Evolutionary conservation across 2,797 vertebrate species (phyloP).

Genomic region (Lerista edwardsae): DNA sequence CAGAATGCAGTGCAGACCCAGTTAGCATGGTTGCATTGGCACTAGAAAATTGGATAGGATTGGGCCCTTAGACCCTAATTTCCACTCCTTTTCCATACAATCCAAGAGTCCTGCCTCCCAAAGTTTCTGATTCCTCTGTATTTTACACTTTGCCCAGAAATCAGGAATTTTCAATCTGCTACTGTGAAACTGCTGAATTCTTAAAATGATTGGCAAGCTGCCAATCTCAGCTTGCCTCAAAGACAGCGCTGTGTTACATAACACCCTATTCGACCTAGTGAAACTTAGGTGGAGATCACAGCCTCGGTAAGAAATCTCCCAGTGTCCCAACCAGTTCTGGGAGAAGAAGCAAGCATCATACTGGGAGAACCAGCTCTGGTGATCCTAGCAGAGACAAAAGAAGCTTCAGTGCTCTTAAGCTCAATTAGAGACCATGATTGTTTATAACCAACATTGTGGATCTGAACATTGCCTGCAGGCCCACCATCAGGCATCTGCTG

Average conservation of each 20-base stretch:
- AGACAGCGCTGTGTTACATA: background rate
- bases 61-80: too few species aligned
- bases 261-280: background rate
- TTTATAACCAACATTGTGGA: background rate
- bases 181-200: background rate
- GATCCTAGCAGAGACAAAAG: background rate
- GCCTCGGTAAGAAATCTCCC: background rate
- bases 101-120: background rate
- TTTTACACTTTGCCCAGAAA: background rate
- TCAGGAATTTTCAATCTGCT: background rate
- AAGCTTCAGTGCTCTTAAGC: background rate
- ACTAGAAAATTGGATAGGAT: too few species aligned
- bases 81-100: background rate
- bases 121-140: background rate
- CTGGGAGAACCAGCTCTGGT: background rate
- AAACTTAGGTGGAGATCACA: slow-evolving; percentile 19
- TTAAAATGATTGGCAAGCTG: background rate
- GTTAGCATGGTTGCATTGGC: too few species aligned
- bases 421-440: background rate
- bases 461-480: background rate
- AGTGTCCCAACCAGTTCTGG: slow-evolving; percentile 1
- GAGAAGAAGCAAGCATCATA: background rate
- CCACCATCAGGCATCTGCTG: background rate
- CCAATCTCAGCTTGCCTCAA: background rate
- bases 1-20: too few species aligned